Base-by-base conservation (phyloP, 2,797 vertebrate genomes). In the Loris lydekkerianus region DNA sequence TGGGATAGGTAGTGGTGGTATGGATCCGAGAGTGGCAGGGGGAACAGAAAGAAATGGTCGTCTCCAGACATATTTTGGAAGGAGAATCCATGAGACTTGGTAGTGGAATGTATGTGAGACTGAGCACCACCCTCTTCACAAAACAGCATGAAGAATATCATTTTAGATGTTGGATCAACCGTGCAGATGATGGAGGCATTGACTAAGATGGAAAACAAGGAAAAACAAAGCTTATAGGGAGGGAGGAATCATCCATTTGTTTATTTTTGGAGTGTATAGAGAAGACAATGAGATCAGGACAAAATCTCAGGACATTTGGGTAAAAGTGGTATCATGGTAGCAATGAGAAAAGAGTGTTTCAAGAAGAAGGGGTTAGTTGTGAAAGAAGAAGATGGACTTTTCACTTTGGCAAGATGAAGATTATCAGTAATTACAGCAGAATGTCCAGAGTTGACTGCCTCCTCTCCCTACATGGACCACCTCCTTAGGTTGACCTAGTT, bases 341-440 rank as follows among this genome's bases (percentile, higher is more conserved):
- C 46, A 73, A 78, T 63, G 9, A 73, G 27, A 84, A 78, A 76
- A 72, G 8, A 73, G 20, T 40, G 9, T 83, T 88, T 91, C 23
- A 43, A 78, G 40, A 61, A 53, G 31, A 31, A 58, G 20, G 40
- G 49, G 43, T 80, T 37, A 29, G 11, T 87, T 31, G 43, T 93
- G 25, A 34, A 93, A 94, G 58, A 43, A 60, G 46, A 95, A 37
- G 31, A 76, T 13, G 75, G 63, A 56, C 6, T 43, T 93, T 90
- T 37, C 20, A 70, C 25, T 88, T 34, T 29, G 14, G 27, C 29
- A 76, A 78, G 46, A 53, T 83, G 20, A 82, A 70, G 10, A 40
- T 89, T 80, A 58, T 80, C 58, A 61, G 40, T 67, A 46, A 90
- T 29, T 67, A 10, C 49, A 49, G 49, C 4, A 15, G 49, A 53